These are phyloP conservation scores for Marisa cornuarietis DNA, from an alignment of 1,140 invertebrate species.

Conservation along the genomic window DNA sequence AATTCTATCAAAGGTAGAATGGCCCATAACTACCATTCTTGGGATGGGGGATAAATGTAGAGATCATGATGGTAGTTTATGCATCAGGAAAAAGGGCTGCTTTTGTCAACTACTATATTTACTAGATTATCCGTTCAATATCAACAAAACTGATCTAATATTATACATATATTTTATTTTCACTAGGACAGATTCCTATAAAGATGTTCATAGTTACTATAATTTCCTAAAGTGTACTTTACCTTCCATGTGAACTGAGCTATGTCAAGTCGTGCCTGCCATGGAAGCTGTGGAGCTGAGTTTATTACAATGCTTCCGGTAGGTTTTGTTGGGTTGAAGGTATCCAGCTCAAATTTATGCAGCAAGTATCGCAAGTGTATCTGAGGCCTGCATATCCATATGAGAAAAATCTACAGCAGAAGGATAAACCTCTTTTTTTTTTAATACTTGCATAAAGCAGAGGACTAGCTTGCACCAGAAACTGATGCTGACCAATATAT, in stretches of 20 bases:
- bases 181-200: background rate
- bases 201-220: background rate
- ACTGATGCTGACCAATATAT: no score
- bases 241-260: conserved; percentile 37
- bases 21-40: no score
- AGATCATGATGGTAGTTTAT: no score
- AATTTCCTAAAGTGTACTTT: background rate
- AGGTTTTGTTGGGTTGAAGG: conserved; percentile 41
- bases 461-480: no score
- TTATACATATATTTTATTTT: no score
- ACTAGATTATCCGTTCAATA: no score
- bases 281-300: conserved; percentile 22
- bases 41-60: no score
- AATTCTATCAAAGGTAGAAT: no score
- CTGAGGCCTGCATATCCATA: conserved; percentile 36
- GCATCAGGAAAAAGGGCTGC: background rate
- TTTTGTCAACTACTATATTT: background rate
- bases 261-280: conserved; percentile 33
- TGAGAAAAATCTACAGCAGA: no score
- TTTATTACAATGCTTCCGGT: background rate
- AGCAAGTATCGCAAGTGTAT: conserved; percentile 41
- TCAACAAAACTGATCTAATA: no score
- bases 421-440: no score
- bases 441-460: no score
- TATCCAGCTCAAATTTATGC: conserved; percentile 38